Evolutionary conservation across 2,888 invertebrate genomes (phyloP), one percentile per base, ranked within the genome.

Genomic region (Palloptera scutellata): DNA sequence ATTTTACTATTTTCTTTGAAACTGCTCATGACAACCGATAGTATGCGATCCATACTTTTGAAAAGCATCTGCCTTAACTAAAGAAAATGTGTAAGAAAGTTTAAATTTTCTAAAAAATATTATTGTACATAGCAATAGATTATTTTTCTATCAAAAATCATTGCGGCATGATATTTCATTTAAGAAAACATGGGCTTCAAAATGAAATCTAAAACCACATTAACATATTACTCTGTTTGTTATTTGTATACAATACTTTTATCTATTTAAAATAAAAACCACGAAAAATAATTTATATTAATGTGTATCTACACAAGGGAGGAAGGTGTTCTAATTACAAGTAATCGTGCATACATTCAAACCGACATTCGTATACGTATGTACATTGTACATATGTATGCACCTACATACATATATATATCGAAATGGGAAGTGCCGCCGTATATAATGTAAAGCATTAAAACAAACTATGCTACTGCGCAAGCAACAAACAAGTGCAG

Each of bases 311-410:
- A 6, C 30, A 6, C 30, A 30, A 30, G 30, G 30, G 30, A 30
- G 30, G 30, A 30, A 6, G 30, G 30, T 30, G 30, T 30, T 54
- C 54, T 54, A 20, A 20, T 54, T 66, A 45, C 30, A 30, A 41
- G 13, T 40, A 57, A 19, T 42, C 12, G n/a, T 61, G 62, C 40
- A 17, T 58, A 61, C 15, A 59, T 19, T 40, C 41, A 59, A 40
- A 54, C 20, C 53, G 60, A 60, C 41, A 53, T 57, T 61, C 30
- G 41, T 20, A 67, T 69, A 59, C n/a, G n/a, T n/a, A n/a, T n/a
- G n/a, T n/a, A n/a, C n/a, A n/a, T n/a, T n/a, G n/a, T n/a, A n/a
- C n/a, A n/a, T n/a, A n/a, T n/a, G n/a, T n/a, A n/a, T n/a, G n/a
- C n/a, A n/a, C n/a, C n/a, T 17, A 43, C 60, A 41, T 30, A 30